Conservation (phyloP, 2,888 invertebrate species). For the Drosophila fulvimacula region DNA sequence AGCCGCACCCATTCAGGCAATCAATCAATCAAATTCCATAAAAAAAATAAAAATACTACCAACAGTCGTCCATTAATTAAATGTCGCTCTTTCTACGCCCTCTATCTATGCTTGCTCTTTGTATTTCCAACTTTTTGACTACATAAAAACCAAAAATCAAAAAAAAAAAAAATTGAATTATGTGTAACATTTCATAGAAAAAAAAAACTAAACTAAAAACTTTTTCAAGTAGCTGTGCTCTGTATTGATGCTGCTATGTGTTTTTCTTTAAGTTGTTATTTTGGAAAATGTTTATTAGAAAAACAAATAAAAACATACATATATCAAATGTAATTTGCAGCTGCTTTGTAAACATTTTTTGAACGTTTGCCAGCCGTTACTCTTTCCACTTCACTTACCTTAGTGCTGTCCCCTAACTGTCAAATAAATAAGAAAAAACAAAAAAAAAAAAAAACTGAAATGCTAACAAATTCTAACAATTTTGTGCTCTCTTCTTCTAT, state of each 20-base stretch:
- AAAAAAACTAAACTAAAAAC: constrained; percentile 18
- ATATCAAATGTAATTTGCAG: constrained; percentile 38
- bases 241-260: constrained; percentile 43
- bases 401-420: constrained; percentile 57
- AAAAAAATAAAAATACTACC: constrained; percentile 24
- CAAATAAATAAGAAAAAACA: constrained; percentile 38
- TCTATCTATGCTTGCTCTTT: constrained; percentile 68
- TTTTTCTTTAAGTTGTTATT: constrained; percentile 38
- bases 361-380: constrained; percentile 54
- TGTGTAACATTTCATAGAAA: constrained; percentile 6
- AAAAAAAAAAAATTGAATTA: constrained; percentile 14
- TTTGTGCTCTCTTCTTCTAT: constrained; percentile 73
- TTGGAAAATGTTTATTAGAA: constrained; percentile 58
- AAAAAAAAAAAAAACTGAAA: constrained; percentile 30
- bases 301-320: constrained; percentile 34
- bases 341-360: constrained; percentile 64
- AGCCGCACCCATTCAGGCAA: constrained; percentile 68
- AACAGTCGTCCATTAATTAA: constrained; percentile 77
- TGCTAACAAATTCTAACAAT: constrained; percentile 77
- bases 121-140: constrained; percentile 59
- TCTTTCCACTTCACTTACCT: constrained; percentile 49
- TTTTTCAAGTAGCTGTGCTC: constrained; percentile 60
- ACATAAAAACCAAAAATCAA: constrained; percentile 4
- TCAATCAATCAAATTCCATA: constrained; percentile 60
- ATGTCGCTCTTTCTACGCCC: constrained; percentile 61